A percentile compares a stretch with the other conserved stretches of the same genome.
phyloP scores from a whole-genome alignment of 2,113 vertebrate genomes.

The Trachemys scripta region DNA sequence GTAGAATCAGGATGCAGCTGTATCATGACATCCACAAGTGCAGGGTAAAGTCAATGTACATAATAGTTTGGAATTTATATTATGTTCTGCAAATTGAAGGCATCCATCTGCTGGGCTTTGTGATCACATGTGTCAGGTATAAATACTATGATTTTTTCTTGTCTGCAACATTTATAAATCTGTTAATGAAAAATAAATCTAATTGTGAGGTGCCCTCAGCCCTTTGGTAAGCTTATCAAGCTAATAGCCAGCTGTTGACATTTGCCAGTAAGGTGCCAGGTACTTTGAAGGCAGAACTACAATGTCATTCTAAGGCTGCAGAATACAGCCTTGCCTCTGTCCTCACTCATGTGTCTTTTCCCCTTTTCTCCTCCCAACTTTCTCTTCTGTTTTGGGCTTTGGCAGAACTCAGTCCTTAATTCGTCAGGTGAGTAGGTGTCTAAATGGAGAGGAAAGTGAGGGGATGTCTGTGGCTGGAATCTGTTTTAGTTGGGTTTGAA shows the following conservation, averaged over 20 bases:
- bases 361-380: not conserved
- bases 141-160: not conserved
- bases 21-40: not conserved
- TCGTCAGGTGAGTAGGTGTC: not conserved
- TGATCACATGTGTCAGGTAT: not conserved
- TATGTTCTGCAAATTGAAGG: not conserved
- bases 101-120: not conserved
- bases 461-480: not conserved
- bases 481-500: not conserved
- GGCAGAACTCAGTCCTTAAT: not conserved
- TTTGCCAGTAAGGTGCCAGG: not conserved
- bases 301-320: not conserved
- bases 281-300: not conserved
- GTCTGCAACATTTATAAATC: not conserved
- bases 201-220: not conserved
- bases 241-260: not conserved
- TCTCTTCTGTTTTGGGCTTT: not conserved
- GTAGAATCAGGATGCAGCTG: not conserved
- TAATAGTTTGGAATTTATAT: not conserved
- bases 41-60: accelerated
- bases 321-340: not conserved
- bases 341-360: not conserved
- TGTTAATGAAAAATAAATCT: not conserved
- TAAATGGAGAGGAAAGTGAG: not conserved
- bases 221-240: not conserved